Evolutionary conservation across 2,888 invertebrate genomes (phyloP).

Genomic region (Neoascia interrupta): DNA sequence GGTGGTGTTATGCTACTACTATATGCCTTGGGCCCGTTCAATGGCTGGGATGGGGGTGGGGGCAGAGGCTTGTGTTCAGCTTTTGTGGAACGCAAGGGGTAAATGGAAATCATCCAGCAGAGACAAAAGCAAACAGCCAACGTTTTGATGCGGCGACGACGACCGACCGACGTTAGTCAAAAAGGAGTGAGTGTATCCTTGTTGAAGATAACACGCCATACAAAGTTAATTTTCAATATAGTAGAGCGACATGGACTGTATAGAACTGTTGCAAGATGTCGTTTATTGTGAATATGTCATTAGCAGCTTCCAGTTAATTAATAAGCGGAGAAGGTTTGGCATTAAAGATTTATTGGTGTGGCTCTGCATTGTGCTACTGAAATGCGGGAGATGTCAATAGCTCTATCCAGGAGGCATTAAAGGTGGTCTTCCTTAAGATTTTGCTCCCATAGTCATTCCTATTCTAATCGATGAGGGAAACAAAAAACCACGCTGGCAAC

Average conservation of each 20-base stretch:
- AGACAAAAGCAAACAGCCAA: slow-evolving; percentile 53
- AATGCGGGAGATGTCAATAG: too few species aligned
- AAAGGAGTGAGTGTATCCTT: slow-evolving; percentile 11
- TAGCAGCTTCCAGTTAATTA: slow-evolving; percentile 62
- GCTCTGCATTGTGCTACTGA: too few species aligned
- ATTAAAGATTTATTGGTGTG: slow-evolving; percentile 56
- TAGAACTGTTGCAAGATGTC: slow-evolving; percentile 61
- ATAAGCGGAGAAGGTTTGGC: slow-evolving; percentile 42
- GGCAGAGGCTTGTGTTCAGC: slow-evolving; percentile 7
- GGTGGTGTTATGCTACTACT: slow-evolving; percentile 4
- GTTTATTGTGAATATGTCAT: slow-evolving; percentile 56
- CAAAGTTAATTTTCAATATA: slow-evolving; percentile 58
- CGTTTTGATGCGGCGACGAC: slow-evolving; percentile 27
- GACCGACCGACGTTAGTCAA: not conserved
- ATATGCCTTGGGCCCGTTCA: slow-evolving; percentile 10
- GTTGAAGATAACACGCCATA: slow-evolving; percentile 50
- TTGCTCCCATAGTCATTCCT: too few species aligned
- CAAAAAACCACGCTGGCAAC: not conserved
- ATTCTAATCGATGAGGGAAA: too few species aligned
- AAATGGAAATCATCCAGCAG: slow-evolving; percentile 57
- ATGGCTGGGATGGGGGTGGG: not conserved
- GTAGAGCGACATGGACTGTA: slow-evolving; percentile 5
- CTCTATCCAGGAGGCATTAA: too few species aligned
- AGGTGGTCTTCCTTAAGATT: too few species aligned
- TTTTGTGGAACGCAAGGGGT: slow-evolving; percentile 13